Conservation (phyloP, 1,140 invertebrate genomes). For the Eupeodes corollae region DNA sequence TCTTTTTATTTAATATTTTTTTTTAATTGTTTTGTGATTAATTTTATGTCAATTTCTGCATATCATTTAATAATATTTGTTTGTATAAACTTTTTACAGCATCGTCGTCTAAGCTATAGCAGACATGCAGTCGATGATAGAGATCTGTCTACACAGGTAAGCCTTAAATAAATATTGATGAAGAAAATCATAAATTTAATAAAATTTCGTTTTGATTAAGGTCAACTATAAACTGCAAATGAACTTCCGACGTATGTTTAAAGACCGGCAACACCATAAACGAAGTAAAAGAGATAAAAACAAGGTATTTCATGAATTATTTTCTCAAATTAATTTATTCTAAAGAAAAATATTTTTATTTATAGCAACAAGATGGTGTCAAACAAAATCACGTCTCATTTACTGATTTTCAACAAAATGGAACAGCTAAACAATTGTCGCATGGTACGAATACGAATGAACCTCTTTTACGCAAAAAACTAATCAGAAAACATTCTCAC, state of each 20-base stretch:
- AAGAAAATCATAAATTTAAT: background rate
- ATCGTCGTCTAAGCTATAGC: conserved; percentile 80
- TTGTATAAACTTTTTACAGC: conserved; percentile 45
- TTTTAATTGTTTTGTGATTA: background rate
- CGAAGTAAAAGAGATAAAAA: conserved; percentile 61
- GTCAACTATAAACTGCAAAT: conserved; percentile 86
- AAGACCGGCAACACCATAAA: conserved; percentile 70
- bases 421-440: conserved; percentile 71
- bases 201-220: conserved; percentile 18
- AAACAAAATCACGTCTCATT: conserved; percentile 78
- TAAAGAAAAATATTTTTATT: conserved; percentile 6
- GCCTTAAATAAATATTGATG: background rate
- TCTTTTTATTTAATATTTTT: too few species aligned
- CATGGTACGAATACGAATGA: conserved; percentile 59
- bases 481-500: conserved; percentile 39
- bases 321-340: background rate
- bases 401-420: conserved; percentile 75
- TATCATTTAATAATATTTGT: background rate
- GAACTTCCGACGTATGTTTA: conserved; percentile 74
- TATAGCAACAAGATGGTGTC: conserved; percentile 39
- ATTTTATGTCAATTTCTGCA: background rate
- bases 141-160: conserved; percentile 63
- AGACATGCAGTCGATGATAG: conserved; percentile 79
- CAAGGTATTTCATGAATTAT: conserved; percentile 42
- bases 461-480: conserved; percentile 37